phyloP scores from a whole-genome alignment of 2,888 invertebrate species.

The Imbricaverruca yamaguchii region DNA sequence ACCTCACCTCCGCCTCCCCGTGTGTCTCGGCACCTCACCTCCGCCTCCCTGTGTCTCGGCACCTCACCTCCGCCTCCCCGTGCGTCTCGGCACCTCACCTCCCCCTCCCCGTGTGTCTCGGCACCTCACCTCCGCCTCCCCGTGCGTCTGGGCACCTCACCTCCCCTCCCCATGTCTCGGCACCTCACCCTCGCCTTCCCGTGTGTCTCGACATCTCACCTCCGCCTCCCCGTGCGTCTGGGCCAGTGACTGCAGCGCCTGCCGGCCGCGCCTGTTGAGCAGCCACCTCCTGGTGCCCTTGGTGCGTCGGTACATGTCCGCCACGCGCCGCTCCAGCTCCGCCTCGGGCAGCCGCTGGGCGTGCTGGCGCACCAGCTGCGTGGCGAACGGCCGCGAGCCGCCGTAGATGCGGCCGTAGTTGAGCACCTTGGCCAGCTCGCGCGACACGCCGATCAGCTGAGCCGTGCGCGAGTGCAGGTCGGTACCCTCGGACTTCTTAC shows the following conservation, averaged over 20 bases:
- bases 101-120: no score
- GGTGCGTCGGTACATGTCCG: conserved; percentile 81
- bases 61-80: no score
- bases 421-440: conserved; percentile 90
- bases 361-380: conserved; percentile 78
- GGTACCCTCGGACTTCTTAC: conserved; percentile 73
- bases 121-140: no score
- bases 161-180: no score
- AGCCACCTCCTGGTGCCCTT: conserved; percentile 52
- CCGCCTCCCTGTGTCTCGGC: no score
- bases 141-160: no score
- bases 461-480: conserved; percentile 97
- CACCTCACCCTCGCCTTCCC: no score
- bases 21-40: no score
- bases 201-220: no score
- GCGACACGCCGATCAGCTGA: conserved; percentile 70
- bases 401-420: conserved; percentile 98
- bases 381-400: conserved; percentile 87
- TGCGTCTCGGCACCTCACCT: no score
- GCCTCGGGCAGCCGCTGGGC: conserved; percentile 71
- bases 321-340: conserved; percentile 73
- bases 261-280: conserved; percentile 26
- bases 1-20: no score
- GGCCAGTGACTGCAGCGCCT: not conserved
- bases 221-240: not conserved